These are phyloP conservation scores for Mustela nigripes DNA, from an alignment of 2,113 vertebrate genomes.

Conservation along the genomic window DNA sequence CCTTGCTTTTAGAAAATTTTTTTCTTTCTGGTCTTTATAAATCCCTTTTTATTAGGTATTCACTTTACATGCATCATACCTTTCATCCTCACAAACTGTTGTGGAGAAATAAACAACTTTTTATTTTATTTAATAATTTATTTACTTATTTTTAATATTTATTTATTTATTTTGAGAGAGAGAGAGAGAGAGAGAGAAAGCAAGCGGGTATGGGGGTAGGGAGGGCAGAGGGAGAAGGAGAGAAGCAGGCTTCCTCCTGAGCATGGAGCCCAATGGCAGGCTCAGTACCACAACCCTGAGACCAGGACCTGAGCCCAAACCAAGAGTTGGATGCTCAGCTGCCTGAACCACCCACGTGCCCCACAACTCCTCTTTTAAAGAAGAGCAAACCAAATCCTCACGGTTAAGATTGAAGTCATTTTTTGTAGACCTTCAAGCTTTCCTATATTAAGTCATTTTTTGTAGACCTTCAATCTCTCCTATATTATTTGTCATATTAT, in stretches of 20 bases:
- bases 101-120: not conserved
- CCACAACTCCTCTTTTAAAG: not conserved
- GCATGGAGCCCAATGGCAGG: not conserved
- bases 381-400: not conserved
- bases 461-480: not conserved
- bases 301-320: not conserved
- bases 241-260: not conserved
- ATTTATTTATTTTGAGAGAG: not conserved
- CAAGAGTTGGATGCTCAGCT: not conserved
- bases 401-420: not conserved
- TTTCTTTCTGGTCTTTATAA: not conserved
- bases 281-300: not conserved
- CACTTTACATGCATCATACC: not conserved
- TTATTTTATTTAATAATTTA: not conserved
- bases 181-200: not conserved
- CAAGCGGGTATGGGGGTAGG: too few relatives aligned
- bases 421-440: not conserved
- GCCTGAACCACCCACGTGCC: not conserved
- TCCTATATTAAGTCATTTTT: not conserved
- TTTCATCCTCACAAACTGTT: conserved; percentile 41
- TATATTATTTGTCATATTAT: not conserved
- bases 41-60: not conserved
- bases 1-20: not conserved
- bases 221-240: not conserved
- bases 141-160: not conserved